Conservation (phyloP, 2,888 invertebrate genomes). For the Bellardia bayeri region DNA sequence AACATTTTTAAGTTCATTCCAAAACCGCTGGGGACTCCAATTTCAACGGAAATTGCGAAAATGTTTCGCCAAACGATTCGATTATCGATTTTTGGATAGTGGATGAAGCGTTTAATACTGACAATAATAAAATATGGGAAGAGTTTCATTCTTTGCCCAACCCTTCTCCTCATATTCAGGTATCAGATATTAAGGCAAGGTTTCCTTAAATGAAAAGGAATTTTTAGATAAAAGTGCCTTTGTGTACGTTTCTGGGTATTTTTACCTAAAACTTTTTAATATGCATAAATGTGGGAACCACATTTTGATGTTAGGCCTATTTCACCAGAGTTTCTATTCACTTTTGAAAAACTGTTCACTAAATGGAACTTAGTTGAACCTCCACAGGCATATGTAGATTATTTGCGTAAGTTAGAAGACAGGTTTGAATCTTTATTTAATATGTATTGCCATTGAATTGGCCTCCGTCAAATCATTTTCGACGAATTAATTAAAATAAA, state of each 20-base stretch:
- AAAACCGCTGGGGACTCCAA: constrained; percentile 31
- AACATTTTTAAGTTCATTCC: not conserved
- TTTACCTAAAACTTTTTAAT: constrained; percentile 44
- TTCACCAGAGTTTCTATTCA: constrained; percentile 45
- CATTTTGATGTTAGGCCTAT: constrained; percentile 32
- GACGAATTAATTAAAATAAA: too few species aligned
- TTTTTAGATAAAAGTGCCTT: constrained; percentile 7
- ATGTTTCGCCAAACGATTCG: constrained; percentile 5
- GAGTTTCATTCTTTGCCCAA: not conserved
- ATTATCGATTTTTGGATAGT: too few species aligned
- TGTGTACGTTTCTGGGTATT: constrained; percentile 49
- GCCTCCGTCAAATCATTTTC: too few species aligned
- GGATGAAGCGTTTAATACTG: not conserved
- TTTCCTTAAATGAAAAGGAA: not conserved
- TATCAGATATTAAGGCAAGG: not conserved
- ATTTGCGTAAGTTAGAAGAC: too few species aligned
- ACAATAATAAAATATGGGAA: not conserved
- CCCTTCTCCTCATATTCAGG: not conserved
- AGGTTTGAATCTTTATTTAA: too few species aligned
- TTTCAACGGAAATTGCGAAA: constrained; percentile 52
- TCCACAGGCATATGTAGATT: not conserved
- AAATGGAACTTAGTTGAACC: constrained; percentile 39
- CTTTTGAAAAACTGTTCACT: constrained; percentile 38
- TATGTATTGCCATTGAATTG: too few species aligned
- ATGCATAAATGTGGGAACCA: constrained; percentile 44